Conservation (phyloP, 2,797 vertebrate genomes). For the Pipistrellus pipistrellus region DNA sequence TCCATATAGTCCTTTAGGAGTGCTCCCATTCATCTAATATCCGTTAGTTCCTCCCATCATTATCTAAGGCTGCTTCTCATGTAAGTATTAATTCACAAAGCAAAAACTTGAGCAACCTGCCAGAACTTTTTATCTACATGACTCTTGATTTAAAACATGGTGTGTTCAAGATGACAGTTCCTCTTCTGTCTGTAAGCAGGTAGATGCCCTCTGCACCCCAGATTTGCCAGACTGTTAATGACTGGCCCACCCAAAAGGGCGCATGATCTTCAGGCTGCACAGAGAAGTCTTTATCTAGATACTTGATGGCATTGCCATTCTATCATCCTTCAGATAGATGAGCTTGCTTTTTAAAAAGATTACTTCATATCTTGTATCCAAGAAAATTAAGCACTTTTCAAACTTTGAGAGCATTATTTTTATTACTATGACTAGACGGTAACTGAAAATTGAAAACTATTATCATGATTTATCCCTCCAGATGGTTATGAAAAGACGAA, state of each 20-base stretch:
- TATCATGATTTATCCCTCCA: neutral
- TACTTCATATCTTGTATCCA: neutral
- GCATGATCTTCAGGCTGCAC: neutral
- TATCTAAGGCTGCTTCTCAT: neutral
- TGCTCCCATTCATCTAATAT: neutral
- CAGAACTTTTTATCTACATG: neutral
- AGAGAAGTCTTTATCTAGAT: neutral
- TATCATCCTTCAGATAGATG: neutral
- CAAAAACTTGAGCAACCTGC: neutral
- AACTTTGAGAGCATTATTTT: conserved; percentile 30
- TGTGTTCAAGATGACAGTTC: neutral
- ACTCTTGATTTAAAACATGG: neutral
- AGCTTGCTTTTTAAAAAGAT: neutral
- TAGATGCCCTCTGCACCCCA: neutral
- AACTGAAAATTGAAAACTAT: conserved; percentile 25
- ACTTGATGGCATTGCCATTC: neutral
- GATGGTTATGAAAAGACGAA: neutral
- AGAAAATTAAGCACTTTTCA: conserved; percentile 32
- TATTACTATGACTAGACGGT: neutral
- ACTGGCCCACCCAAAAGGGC: neutral
- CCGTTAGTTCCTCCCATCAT: neutral
- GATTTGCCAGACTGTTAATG: neutral
- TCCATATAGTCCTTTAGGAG: neutral
- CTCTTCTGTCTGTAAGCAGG: neutral
- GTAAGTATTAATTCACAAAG: neutral